Evolutionary conservation across 2,888 invertebrate genomes (phyloP).

Genomic region (Polydrusus cervinus): DNA sequence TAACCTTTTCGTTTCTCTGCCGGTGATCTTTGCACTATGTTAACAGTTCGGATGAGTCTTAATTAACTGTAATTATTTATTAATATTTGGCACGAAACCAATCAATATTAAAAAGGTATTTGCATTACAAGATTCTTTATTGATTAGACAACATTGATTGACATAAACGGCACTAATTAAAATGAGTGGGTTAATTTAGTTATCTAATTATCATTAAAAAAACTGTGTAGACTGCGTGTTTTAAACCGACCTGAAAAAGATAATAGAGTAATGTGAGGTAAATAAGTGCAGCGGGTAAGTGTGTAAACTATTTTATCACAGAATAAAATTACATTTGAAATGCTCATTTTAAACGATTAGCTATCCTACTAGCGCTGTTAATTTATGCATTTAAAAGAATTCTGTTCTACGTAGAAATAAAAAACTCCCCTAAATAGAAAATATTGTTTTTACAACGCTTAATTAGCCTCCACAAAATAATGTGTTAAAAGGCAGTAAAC

Average conservation of each 20-base stretch:
- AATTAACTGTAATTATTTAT: slow-evolving; percentile 20
- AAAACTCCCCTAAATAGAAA: too few species aligned
- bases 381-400: too few species aligned
- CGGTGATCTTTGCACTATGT: not conserved
- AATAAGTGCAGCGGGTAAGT: too few species aligned
- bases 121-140: slow-evolving; percentile 15
- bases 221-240: slow-evolving; percentile 42
- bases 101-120: slow-evolving; percentile 17
- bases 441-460: too few species aligned
- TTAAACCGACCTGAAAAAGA: slow-evolving; percentile 44
- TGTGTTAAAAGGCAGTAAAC: too few species aligned
- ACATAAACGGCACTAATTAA: slow-evolving; percentile 24
- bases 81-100: slow-evolving; percentile 13
- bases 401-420: too few species aligned
- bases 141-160: slow-evolving; percentile 18
- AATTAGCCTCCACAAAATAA: too few species aligned
- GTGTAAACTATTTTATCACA: too few species aligned
- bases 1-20: too few species aligned
- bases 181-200: slow-evolving; percentile 32
- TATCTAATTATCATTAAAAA: slow-evolving; percentile 40
- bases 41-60: slow-evolving; percentile 1
- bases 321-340: too few species aligned
- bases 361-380: too few species aligned
- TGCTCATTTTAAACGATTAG: too few species aligned
- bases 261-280: slow-evolving; percentile 1